phyloP scores from a whole-genome alignment of 2,888 invertebrate genomes.

The Pheosia tremula region DNA sequence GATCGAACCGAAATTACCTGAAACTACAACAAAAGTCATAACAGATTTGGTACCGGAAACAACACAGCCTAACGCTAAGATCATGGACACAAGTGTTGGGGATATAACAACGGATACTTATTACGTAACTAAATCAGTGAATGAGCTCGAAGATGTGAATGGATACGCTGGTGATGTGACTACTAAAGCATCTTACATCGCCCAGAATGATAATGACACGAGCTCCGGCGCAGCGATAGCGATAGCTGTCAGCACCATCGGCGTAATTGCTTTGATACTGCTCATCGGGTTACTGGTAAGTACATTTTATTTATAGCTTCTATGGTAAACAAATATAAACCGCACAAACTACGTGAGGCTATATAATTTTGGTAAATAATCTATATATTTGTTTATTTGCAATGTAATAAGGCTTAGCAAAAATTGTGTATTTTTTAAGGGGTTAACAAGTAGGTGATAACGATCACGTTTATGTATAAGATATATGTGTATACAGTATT shows the following conservation, averaged over 20 bases:
- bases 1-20: slow-evolving; percentile 5
- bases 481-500: too few relatives aligned
- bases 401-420: too few relatives aligned
- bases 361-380: too few relatives aligned
- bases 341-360: not conserved
- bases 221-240: slow-evolving; percentile 91
- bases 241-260: slow-evolving; percentile 92
- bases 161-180: slow-evolving; percentile 62
- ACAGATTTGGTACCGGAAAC: slow-evolving; percentile 33
- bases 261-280: slow-evolving; percentile 90
- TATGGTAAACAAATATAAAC: too few relatives aligned
- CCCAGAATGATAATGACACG: slow-evolving; percentile 60
- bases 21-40: slow-evolving; percentile 3
- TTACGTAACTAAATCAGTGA: slow-evolving; percentile 53
- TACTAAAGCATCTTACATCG: slow-evolving; percentile 64
- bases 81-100: slow-evolving; percentile 48
- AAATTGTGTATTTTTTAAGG: too few relatives aligned
- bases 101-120: slow-evolving; percentile 50
- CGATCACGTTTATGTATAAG: too few relatives aligned
- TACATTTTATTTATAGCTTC: slow-evolving; percentile 22
- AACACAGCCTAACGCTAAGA: slow-evolving; percentile 44
- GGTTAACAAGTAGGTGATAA: too few relatives aligned
- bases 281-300: slow-evolving; percentile 91
- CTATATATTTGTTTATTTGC: too few relatives aligned
- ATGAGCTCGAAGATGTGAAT: slow-evolving; percentile 58